Base-by-base conservation (phyloP, 2,113 vertebrate species). In the Strix aluco region DNA sequence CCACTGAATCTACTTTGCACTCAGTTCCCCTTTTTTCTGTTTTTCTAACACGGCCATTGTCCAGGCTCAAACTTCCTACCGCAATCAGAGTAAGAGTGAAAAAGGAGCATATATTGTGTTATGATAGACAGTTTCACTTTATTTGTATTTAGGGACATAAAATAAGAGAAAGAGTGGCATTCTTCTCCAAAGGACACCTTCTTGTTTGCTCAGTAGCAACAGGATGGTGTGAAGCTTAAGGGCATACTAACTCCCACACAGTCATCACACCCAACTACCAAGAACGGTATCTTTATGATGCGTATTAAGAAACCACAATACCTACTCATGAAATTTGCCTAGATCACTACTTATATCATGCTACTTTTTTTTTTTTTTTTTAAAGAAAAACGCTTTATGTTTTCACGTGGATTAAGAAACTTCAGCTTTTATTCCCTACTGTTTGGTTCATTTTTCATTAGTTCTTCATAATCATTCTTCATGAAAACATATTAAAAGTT, bases 1-100 rank as follows among this genome's bases (percentile, higher is more conserved):
- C 25, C n/a, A 46, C 52, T 42, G 15, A 74, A 85, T 8, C 11
- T 58, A 47, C 29, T 69, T 51, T 20, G 15, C 0, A 0, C 10
- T 59, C 7, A 1, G 36, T 69, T 95, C 54, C 40, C 17, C 27
- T 51, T 82, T 82, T 66, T 27, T 34, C 32, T 47, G 2, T 14
- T 92, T 94, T 47, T 47, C 49, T 79, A 65, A 44, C 27, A 61
- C 0, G 1, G 46, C 7, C 34, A 47, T 38, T 25, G 29, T 11
- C 57, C 34, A 55, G n/a, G 21, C 36, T 85, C 65, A 78, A 81
- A 77, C 34, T 78, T 77, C 57, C n/a, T 49, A 18, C 4, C 11
- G 12, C 54, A 65, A 58, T 38, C n/a, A 58, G 17, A 77, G 36
- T 11, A 59, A 44, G 66, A 29, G 21, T 47, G 11, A 58, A 77